Percentiles rank a stretch among this genome's conserved stretches.
Conservation (phyloP, 2,888 invertebrate species). For the Aplocera efformata region DNA sequence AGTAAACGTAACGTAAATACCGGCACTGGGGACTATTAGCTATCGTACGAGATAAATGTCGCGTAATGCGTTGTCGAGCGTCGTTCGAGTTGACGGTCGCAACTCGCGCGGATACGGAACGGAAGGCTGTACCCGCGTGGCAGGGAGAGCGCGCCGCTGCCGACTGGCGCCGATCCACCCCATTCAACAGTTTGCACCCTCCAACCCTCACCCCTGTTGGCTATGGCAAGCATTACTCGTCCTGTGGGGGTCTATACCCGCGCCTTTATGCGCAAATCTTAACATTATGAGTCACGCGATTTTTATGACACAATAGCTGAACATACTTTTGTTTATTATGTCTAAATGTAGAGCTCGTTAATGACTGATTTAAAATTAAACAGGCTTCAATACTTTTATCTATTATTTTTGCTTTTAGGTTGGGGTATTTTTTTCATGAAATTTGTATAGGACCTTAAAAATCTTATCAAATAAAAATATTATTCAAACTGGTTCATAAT, state of each 20-base stretch:
- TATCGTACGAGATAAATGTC: conserved; percentile 3
- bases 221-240: conserved; percentile 17
- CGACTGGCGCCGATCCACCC: conserved; percentile 71
- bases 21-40: conserved; percentile 6
- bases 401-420: too few relatives aligned
- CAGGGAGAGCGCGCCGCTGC: conserved; percentile 53
- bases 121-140: conserved; percentile 40
- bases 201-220: conserved; percentile 52
- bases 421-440: too few relatives aligned
- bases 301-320: conserved; percentile 16
- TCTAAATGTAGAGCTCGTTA: too few relatives aligned
- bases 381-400: too few relatives aligned
- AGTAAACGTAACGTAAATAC: not conserved
- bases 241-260: conserved; percentile 13
- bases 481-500: too few relatives aligned
- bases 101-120: conserved; percentile 8
- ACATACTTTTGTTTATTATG: conserved; percentile 1
- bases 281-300: conserved; percentile 26
- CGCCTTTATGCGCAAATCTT: conserved; percentile 27
- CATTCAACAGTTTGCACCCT: conserved; percentile 77
- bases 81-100: conserved; percentile 18
- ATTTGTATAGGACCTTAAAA: too few relatives aligned
- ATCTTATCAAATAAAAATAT: too few relatives aligned
- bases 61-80: conserved; percentile 21
- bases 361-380: too few relatives aligned